These are phyloP conservation scores for Drosophila bocki DNA, from an alignment of 1,140 invertebrate genomes.

Conservation along the genomic window DNA sequence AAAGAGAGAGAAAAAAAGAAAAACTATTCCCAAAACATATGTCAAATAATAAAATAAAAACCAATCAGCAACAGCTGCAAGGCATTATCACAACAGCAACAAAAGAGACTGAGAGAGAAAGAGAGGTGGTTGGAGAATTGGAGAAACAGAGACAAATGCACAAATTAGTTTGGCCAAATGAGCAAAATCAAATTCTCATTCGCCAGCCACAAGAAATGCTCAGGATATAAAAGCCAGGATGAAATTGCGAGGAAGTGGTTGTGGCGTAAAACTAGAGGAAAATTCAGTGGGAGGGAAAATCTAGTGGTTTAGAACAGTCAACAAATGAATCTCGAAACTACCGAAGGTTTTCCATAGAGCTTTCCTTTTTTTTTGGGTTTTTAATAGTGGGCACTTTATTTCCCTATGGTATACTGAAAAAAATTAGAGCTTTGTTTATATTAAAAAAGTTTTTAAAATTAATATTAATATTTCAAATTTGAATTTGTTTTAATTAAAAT, in stretches of 20 bases:
- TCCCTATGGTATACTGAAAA: neutral
- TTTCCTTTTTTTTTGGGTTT: neutral
- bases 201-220: conserved; percentile 54
- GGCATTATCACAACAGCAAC: conserved; percentile 48
- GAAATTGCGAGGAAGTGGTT: conserved; percentile 4
- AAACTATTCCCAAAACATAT: conserved; percentile 72
- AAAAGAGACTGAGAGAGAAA: neutral
- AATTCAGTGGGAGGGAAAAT: neutral
- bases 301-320: conserved; percentile 10
- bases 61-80: conserved; percentile 73
- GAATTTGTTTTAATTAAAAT: no score
- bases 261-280: neutral
- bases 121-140: neutral
- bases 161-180: conserved; percentile 62
- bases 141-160: conserved; percentile 24
- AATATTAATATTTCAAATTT: neutral
- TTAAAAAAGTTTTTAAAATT: neutral
- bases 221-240: conserved; percentile 9
- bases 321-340: conserved; percentile 31
- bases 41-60: conserved; percentile 76
- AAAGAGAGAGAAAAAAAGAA: conserved; percentile 13
- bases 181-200: conserved; percentile 61
- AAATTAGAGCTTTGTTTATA: neutral
- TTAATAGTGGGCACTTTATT: conserved; percentile 2
- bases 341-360: neutral